These are phyloP conservation scores for Nannoperca obscura DNA, from an alignment of 2,797 vertebrate genomes.

Conservation along the genomic window DNA sequence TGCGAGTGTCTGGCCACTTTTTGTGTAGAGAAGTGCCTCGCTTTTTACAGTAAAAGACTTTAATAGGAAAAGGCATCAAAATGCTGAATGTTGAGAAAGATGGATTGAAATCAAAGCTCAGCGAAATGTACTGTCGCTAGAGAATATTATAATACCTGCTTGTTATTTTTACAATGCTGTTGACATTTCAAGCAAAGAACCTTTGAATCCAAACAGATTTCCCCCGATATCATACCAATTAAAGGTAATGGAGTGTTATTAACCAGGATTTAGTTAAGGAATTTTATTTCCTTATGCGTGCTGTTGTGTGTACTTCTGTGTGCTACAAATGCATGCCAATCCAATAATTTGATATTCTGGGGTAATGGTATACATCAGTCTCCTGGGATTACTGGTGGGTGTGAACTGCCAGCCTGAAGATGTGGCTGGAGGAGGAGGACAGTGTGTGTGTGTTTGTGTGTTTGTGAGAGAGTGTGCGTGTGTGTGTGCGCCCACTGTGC, in stretches of 20 bases:
- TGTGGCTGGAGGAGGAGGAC: slow-evolving; percentile 46
- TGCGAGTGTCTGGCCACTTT: slow-evolving; percentile 1
- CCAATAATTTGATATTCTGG: slow-evolving; percentile 56
- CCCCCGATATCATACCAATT: slow-evolving; percentile 4
- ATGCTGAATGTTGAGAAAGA: neutral
- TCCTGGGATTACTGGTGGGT: slow-evolving; percentile 67
- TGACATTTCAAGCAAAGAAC: slow-evolving; percentile 43
- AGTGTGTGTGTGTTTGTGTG: slow-evolving; percentile 18
- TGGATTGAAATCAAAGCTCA: slow-evolving; percentile 16
- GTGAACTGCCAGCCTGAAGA: slow-evolving; percentile 66
- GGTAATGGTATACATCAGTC: slow-evolving; percentile 68
- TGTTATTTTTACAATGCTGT: slow-evolving; percentile 36
- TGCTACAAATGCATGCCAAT: slow-evolving; percentile 23
- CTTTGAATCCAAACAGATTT: slow-evolving; percentile 19
- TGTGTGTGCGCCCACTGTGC: slow-evolving; percentile 14
- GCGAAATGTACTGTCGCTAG: neutral
- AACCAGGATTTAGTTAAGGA: slow-evolving; percentile 11
- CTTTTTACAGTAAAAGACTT: slow-evolving; percentile 13
- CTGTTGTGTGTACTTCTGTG: slow-evolving; percentile 17
- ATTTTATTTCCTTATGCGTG: neutral
- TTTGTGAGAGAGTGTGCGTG: slow-evolving; percentile 13
- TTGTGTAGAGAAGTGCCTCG: neutral
- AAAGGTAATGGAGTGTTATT: slow-evolving; percentile 10
- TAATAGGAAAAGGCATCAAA: slow-evolving; percentile 20
- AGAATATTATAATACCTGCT: slow-evolving; percentile 1